Conservation (phyloP, 2,113 vertebrate species). For the Microcebus jonahi region DNA sequence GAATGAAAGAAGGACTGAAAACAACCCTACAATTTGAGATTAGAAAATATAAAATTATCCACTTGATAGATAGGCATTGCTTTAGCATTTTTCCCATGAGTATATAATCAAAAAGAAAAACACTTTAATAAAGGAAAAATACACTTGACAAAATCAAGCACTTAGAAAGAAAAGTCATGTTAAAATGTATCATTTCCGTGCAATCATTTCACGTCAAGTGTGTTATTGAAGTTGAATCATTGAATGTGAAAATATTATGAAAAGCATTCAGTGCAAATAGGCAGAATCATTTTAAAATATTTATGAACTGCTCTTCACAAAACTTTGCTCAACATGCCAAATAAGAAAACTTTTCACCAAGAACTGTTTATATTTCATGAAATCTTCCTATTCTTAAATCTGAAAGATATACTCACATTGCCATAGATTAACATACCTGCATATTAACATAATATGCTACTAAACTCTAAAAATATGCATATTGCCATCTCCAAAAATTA, state of each 20-base stretch:
- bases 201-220: slow-evolving; percentile 40
- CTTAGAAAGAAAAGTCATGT: background rate
- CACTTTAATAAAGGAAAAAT: slow-evolving; percentile 30
- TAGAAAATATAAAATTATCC: slow-evolving; percentile 18
- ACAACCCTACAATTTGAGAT: background rate
- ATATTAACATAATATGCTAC: background rate
- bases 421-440: background rate
- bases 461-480: background rate
- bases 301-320: slow-evolving; percentile 41
- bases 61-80: background rate
- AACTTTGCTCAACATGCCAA: slow-evolving; percentile 50
- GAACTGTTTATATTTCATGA: background rate
- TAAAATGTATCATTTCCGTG: background rate
- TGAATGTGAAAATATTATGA: slow-evolving; percentile 70
- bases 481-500: background rate
- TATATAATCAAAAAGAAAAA: slow-evolving; percentile 45
- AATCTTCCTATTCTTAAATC: background rate
- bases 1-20: slow-evolving; percentile 10
- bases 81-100: slow-evolving; percentile 27
- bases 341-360: slow-evolving; percentile 24
- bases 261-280: slow-evolving; percentile 53
- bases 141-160: slow-evolving; percentile 18
- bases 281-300: slow-evolving; percentile 39
- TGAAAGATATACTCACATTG: slow-evolving; percentile 11
- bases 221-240: slow-evolving; percentile 54